Evolutionary conservation across 2,113 vertebrate genomes (phyloP), one percentile per base, ranked within the genome.

Genomic region (Donacobius atricapilla): DNA sequence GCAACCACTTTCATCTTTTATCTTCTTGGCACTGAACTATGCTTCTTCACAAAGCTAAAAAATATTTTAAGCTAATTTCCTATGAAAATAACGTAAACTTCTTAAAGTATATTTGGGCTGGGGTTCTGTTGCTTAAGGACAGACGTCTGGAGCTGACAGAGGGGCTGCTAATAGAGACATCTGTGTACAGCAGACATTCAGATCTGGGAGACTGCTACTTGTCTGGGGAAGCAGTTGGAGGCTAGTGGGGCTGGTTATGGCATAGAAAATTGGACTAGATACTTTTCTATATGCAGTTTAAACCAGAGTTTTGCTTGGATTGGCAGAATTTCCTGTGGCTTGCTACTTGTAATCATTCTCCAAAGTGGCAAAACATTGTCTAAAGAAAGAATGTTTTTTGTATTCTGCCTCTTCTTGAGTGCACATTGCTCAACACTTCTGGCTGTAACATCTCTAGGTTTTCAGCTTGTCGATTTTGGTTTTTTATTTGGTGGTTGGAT

Each of bases 261-360:
- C 63, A 20, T 25, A 39, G 77, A 54, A 65, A 70, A 58, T 63
- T 16, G 39, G 23, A 82, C 60, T 70, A 47, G 57, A 33, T 33
- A 30, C 11, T 19, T 57, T 51, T 37, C 17, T 57, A 1, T 30
- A 13, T 51, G 21, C 40, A 50, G 37, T 39, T 66, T 40, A 71
- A 53, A 65, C 40, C 79, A 2, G 22, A 72, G 35, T 88, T 91
- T 63, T 58, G 33, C 30, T 44, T 51, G 27, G 66, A 95, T 53
- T 77, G 61, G 48, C 40, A 58, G 27, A 27, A 48, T 82, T 82
- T 57, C 61, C 83, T 66, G 31, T 1, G 4, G 39, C 14, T 15
- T 78, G 50, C 76, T 92, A 2, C 63, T 63, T 82, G 73, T 93
- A 90, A 94, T 88, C 15, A 80, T 96, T 95, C 44, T 86, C 76